Evolutionary conservation across 1,140 invertebrate species (phyloP), one percentile per base, ranked within the genome.

Genomic region (Macrotrachela quadricornifera): DNA sequence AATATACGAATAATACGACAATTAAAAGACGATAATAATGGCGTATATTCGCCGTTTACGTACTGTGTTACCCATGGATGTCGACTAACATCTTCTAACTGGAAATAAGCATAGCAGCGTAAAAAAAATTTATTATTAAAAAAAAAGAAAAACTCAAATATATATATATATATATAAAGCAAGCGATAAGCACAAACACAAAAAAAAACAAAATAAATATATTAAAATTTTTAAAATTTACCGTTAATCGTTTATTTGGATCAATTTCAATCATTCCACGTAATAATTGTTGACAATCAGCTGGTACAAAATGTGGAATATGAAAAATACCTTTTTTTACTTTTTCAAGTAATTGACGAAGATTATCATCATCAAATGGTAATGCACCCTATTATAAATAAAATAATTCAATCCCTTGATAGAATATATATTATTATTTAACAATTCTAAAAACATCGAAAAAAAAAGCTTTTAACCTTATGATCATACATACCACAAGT

Each of bases 191-290:
- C 21, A 30, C 21, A 8, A 30, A 30, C 8, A 30, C 21, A 30
- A 30, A 30, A 30, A 8, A 30, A 30, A 8, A 4, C 14, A 52
- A 43, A 49, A 21, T 46, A 46, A n/a, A 30, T 36, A 41, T 38
- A 49, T 18, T 10, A 10, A 55, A 42, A 45, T 14, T 4, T 40
- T 13, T 10, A 48, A 8, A 40, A 16, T 79, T 80, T 74, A 97
- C 88, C 61, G 87, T 88, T 63, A 96, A 77, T 68, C 92, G 75
- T 72, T 94, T 94, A 58, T 92, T 85, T 12, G 91, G 85, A 73
- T 92, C 88, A 36, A 97, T 88, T 76, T 99, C 92, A 62, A 99
- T 94, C 92, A 99, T 99, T 46, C 88, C 85, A 58, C 91, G 75
- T 17, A 99, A 75, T 56, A 99, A 72, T 71, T 88, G 91, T 72